Evolutionary conservation across 2,113 vertebrate genomes (phyloP).

Genomic region (Motacilla tschutschensis): DNA sequence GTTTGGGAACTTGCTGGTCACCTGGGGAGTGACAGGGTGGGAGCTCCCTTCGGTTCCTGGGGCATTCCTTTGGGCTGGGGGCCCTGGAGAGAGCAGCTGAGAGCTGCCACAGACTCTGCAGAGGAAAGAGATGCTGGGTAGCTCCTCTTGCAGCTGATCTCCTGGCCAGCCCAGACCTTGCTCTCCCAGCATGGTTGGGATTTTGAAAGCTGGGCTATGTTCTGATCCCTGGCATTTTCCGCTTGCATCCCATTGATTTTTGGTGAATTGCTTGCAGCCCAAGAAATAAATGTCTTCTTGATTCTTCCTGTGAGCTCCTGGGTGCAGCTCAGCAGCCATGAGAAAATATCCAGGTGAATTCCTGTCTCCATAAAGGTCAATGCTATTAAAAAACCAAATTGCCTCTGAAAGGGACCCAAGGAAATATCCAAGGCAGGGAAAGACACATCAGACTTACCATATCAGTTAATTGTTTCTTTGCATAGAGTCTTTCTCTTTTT

Average conservation of each 20-base stretch:
- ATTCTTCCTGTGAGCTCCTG: not conserved
- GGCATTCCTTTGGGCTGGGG: not conserved
- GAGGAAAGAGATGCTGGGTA: not conserved
- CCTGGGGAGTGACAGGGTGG: too few relatives aligned
- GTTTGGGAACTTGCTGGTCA: not conserved
- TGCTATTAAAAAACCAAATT: not conserved
- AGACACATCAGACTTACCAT: not conserved
- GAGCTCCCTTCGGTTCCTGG: not conserved
- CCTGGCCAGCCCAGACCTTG: rapidly evolving
- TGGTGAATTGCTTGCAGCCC: not conserved
- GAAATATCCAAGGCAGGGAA: not conserved
- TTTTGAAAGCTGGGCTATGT: not conserved
- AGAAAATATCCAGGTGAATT: not conserved
- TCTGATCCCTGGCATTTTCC: not conserved
- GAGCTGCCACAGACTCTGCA: not conserved
- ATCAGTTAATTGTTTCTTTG: not conserved
- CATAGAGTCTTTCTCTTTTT: not conserved
- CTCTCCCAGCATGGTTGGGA: rapidly evolving
- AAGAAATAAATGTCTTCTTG: not conserved
- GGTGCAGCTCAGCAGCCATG: not conserved
- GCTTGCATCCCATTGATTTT: not conserved
- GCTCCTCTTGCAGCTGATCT: not conserved
- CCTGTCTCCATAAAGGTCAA: not conserved
- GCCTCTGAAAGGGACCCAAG: not conserved
- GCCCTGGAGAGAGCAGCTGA: not conserved